phyloP scores from a whole-genome alignment of 2,113 vertebrate species.

The Hystrix cristata region DNA sequence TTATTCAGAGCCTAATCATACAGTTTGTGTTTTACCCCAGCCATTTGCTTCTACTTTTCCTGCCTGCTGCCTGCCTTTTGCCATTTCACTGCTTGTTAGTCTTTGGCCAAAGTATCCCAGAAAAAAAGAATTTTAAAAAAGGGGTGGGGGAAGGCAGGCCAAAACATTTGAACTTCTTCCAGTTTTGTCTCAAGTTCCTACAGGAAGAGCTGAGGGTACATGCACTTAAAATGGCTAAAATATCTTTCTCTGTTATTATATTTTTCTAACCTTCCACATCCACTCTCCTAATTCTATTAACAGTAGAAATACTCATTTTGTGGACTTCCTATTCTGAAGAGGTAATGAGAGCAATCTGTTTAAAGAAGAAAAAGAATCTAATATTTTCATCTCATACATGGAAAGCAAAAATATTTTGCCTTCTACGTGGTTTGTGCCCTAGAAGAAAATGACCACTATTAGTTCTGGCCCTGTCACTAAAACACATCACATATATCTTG shows the following conservation, averaged over 20 bases:
- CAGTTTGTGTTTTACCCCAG: constrained; percentile 84
- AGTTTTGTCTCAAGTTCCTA: constrained; percentile 81
- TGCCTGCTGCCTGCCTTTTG: constrained; percentile 84
- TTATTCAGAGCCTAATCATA: constrained; percentile 83
- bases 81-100: constrained; percentile 86
- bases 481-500: neutral
- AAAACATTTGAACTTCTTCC: constrained; percentile 78
- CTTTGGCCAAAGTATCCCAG: constrained; percentile 83
- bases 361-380: neutral
- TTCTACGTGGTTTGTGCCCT: neutral
- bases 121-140: constrained; percentile 78
- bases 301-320: neutral
- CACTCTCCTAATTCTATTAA: neutral
- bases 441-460: neutral
- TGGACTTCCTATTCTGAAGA: neutral
- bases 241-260: neutral
- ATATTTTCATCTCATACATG: neutral
- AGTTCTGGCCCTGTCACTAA: neutral
- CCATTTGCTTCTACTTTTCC: constrained; percentile 82
- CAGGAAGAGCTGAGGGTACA: constrained; percentile 42
- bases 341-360: neutral
- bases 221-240: constrained; percentile 15
- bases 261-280: neutral
- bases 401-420: constrained; percentile 34
- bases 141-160: constrained; percentile 77